A percentile compares a stretch with the other conserved stretches of the same genome.
phyloP scores from a whole-genome alignment of 2,888 invertebrate genomes.

The Diaphora mendica region DNA sequence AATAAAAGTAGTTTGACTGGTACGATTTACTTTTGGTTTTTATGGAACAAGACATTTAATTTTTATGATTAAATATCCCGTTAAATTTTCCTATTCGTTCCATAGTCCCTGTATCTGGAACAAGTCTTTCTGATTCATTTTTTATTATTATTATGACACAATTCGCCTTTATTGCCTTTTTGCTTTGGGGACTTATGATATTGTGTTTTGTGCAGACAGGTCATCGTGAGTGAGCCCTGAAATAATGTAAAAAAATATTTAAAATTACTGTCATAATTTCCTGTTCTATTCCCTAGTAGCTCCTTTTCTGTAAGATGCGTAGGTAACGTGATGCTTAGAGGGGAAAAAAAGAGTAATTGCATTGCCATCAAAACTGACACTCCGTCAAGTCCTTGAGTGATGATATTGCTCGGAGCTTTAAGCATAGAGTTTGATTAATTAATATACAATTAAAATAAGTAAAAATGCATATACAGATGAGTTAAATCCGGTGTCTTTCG shows the following conservation, averaged over 20 bases:
- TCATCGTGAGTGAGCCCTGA: too few relatives aligned
- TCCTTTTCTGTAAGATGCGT: neutral
- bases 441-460: too few relatives aligned
- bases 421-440: too few relatives aligned
- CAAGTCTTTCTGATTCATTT: neutral
- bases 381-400: neutral
- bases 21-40: slow-evolving; percentile 17
- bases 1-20: slow-evolving; percentile 12
- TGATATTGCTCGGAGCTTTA: neutral
- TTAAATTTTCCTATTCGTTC: neutral
- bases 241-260: neutral
- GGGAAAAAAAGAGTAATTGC: neutral
- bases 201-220: neutral
- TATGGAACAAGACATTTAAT: neutral
- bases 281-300: neutral
- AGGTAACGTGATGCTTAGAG: neutral
- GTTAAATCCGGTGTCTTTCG: too few relatives aligned
- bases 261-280: neutral
- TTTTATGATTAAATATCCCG: neutral
- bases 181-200: too few relatives aligned
- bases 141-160: neutral
- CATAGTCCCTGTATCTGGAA: neutral
- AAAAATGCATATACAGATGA: too few relatives aligned
- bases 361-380: neutral
- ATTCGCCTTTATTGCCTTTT: neutral